These are phyloP conservation scores for Altica lythri DNA, from an alignment of 2,888 invertebrate species.

Conservation along the genomic window DNA sequence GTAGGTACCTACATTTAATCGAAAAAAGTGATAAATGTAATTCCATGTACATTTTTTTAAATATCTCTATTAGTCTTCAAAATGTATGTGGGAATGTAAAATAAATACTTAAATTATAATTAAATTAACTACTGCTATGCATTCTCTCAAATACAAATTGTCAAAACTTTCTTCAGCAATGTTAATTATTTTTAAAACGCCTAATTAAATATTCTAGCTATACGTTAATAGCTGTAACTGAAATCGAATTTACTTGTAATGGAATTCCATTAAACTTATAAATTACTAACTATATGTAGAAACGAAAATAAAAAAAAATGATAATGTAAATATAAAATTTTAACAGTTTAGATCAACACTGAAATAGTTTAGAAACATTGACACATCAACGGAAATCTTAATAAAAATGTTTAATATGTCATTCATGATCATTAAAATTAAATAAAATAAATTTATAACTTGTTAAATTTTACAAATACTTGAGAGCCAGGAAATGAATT, in stretches of 20 bases:
- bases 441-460: conserved; percentile 9
- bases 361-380: conserved; percentile 10
- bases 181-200: neutral
- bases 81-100: neutral
- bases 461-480: conserved; percentile 1
- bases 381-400: conserved; percentile 6
- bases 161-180: neutral
- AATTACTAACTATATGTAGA: conserved; percentile 5
- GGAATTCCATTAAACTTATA: conserved; percentile 12
- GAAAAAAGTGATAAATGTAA: too few species aligned
- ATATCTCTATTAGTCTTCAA: too few species aligned
- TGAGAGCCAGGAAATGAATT: conserved; percentile 5
- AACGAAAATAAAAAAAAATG: conserved; percentile 11
- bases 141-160: neutral
- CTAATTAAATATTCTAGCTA: neutral
- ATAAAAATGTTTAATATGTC: conserved; percentile 13
- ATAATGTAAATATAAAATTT: conserved; percentile 8
- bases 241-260: too few species aligned
- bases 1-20: too few species aligned
- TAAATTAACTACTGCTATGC: neutral
- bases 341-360: conserved; percentile 9
- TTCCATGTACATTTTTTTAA: too few species aligned
- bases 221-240: conserved; percentile 13
- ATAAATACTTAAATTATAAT: neutral
- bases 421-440: conserved; percentile 14